Evolutionary conservation across 2,797 vertebrate genomes (phyloP).

Genomic region (Tauraco hartlaubi): DNA sequence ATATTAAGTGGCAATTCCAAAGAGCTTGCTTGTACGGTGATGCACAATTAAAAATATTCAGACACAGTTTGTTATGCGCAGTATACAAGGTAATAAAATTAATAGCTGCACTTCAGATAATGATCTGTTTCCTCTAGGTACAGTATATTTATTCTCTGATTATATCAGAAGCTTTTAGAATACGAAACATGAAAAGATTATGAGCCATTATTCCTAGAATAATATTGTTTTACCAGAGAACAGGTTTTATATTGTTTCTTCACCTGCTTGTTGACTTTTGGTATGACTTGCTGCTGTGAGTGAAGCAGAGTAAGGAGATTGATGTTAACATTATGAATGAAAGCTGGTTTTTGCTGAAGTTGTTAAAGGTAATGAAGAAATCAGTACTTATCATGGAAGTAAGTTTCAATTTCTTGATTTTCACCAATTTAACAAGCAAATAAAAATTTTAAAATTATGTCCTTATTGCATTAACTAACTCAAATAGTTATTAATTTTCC

Average conservation of each 20-base stretch:
- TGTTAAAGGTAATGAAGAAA: neutral
- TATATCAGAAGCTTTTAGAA: slow-evolving; percentile 70
- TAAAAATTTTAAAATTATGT: neutral
- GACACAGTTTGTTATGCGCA: slow-evolving; percentile 67
- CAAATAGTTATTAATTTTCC: neutral
- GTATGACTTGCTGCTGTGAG: neutral
- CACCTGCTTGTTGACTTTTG: neutral
- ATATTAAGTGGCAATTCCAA: slow-evolving; percentile 70
- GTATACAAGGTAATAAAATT: slow-evolving; percentile 79
- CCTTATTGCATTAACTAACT: neutral
- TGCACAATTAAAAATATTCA: slow-evolving; percentile 78
- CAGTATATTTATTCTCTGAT: slow-evolving; percentile 75
- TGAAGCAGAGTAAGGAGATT: neutral
- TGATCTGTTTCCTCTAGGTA: slow-evolving; percentile 77
- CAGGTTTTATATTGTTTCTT: slow-evolving; percentile 44
- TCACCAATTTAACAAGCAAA: neutral
- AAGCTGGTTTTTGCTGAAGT: neutral
- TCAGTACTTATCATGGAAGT: neutral
- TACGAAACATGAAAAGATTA: slow-evolving; percentile 72
- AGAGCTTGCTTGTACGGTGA: slow-evolving; percentile 63
- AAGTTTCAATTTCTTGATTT: neutral
- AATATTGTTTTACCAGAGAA: slow-evolving; percentile 42
- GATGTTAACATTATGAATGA: neutral
- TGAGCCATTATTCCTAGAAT: slow-evolving; percentile 62
- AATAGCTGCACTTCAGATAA: slow-evolving; percentile 79